These are phyloP conservation scores for Anoplophora glabripennis DNA, from an alignment of 1,140 invertebrate species.

Conservation along the genomic window DNA sequence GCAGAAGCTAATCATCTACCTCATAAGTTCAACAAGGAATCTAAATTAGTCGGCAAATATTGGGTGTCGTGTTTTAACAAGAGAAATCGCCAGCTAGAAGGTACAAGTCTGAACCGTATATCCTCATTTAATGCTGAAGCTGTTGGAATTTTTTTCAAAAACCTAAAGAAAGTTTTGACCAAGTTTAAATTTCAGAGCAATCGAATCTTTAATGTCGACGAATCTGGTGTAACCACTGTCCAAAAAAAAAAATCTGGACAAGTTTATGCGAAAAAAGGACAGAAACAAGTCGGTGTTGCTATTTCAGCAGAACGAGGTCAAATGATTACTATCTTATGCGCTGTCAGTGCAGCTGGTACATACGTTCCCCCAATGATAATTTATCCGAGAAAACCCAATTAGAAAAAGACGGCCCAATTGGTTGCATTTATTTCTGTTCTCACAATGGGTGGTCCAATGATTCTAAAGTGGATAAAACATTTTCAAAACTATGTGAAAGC, in stretches of 20 bases:
- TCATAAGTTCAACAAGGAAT: conserved; percentile 22
- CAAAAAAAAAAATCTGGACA: conserved; percentile 4
- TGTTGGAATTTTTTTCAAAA: conserved; percentile 36
- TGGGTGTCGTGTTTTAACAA: conserved; percentile 42
- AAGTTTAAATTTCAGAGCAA: not conserved
- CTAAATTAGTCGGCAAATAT: conserved; percentile 36
- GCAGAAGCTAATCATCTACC: conserved; percentile 9
- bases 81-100: conserved; percentile 34
- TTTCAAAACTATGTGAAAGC: too few relatives aligned
- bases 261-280: conserved; percentile 4
- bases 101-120: conserved; percentile 27
- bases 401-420: not conserved
- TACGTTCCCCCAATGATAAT: conserved; percentile 50
- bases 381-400: conserved; percentile 30
- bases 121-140: conserved; percentile 28
- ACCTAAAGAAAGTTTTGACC: not conserved
- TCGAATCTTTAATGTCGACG: conserved; percentile 8
- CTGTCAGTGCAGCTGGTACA: conserved; percentile 39
- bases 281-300: conserved; percentile 1
- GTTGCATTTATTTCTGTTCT: not conserved
- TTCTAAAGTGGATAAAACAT: too few relatives aligned
- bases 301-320: not conserved
- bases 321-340: conserved; percentile 21
- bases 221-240: conserved; percentile 13
- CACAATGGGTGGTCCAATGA: conserved; percentile 4